Percentiles rank a stretch among this genome's conserved stretches.
These are phyloP conservation scores for Pheosia gnoma DNA, from an alignment of 2,888 invertebrate genomes.

Conservation along the genomic window DNA sequence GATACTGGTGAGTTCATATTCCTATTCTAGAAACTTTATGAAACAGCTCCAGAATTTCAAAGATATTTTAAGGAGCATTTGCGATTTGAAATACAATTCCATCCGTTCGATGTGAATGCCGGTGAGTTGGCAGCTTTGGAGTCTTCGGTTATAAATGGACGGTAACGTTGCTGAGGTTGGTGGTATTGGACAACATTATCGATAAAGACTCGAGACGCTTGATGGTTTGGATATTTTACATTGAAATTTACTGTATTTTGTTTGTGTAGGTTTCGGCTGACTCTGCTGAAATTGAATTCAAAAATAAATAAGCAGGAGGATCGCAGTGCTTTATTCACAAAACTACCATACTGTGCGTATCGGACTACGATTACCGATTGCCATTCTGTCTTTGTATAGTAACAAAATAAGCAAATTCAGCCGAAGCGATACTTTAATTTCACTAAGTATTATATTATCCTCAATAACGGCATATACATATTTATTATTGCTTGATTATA, in stretches of 20 bases:
- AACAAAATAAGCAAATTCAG: no score
- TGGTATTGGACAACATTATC: neutral
- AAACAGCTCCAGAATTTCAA: constrained; percentile 5
- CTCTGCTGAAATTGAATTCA: neutral
- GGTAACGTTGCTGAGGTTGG: neutral
- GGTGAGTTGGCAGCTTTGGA: neutral
- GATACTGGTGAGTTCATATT: constrained; percentile 65
- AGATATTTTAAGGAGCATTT: neutral
- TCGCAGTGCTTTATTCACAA: no score
- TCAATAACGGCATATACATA: no score
- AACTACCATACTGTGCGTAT: no score
- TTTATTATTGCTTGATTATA: no score
- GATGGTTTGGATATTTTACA: neutral
- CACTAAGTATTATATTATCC: no score
- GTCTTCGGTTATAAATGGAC: neutral
- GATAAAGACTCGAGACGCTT: neutral
- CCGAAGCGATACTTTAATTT: no score
- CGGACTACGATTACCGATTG: no score
- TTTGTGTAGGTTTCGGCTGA: neutral
- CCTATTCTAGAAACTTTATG: neutral
- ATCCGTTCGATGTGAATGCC: neutral
- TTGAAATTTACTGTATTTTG: neutral
- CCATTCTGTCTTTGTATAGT: no score
- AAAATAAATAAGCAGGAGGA: no score
- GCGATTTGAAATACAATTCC: neutral